These are phyloP conservation scores for Alca torda DNA, from an alignment of 2,797 vertebrate genomes.

Conservation along the genomic window DNA sequence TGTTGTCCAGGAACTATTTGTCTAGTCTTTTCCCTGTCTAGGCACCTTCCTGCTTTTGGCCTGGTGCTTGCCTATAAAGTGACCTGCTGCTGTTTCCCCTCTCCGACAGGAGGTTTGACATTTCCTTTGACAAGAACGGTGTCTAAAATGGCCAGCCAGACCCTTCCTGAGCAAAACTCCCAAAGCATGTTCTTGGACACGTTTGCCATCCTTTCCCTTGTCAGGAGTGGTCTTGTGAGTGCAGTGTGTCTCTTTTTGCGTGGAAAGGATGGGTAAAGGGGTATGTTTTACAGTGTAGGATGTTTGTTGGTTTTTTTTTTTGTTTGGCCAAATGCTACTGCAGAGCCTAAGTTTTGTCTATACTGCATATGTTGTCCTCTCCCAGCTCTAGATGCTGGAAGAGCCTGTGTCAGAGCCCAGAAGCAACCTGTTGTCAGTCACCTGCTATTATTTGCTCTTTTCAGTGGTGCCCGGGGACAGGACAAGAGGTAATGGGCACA, in stretches of 20 bases:
- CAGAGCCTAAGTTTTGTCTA: background rate
- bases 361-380: background rate
- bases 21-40: background rate
- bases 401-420: background rate
- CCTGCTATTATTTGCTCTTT: background rate
- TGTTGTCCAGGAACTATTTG: background rate
- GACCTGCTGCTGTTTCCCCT: background rate
- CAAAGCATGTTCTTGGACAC: background rate
- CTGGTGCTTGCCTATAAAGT: background rate
- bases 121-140: background rate
- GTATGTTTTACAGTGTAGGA: background rate
- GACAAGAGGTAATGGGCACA: too few species aligned
- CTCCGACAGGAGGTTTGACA: accelerated
- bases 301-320: background rate
- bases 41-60: background rate
- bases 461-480: too few species aligned
- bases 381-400: background rate
- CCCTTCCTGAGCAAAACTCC: background rate
- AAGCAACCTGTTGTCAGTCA: background rate
- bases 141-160: background rate
- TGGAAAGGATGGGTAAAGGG: background rate
- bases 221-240: background rate
- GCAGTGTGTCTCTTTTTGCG: background rate
- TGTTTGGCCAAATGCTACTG: background rate
- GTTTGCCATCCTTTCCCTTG: background rate